phyloP scores from a whole-genome alignment of 2,113 vertebrate species.

The Halichoeres trimaculatus region DNA sequence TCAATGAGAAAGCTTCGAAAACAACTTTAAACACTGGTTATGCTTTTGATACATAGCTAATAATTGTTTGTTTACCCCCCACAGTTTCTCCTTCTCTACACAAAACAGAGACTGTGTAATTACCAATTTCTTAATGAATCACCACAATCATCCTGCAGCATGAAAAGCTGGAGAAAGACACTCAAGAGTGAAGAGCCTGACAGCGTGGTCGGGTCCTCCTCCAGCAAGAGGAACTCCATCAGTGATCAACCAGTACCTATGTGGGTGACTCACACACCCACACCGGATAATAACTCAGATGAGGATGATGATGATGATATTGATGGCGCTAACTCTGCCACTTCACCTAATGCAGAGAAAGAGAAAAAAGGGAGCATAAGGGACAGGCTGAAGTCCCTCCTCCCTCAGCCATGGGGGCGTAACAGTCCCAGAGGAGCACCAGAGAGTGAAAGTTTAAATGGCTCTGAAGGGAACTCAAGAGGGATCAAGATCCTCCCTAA shows the following conservation, averaged over 20 bases:
- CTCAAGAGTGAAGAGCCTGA: slow-evolving; percentile 28
- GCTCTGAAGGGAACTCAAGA: slow-evolving; percentile 39
- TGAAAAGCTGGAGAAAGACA: slow-evolving; percentile 59
- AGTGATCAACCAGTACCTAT: slow-evolving; percentile 42
- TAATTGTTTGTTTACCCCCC: neutral
- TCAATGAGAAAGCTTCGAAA: no score
- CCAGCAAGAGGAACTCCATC: slow-evolving; percentile 35
- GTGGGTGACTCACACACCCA: slow-evolving; percentile 71
- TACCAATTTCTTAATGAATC: slow-evolving; percentile 25
- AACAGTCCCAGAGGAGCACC: slow-evolving; percentile 52
- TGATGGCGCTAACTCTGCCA: slow-evolving; percentile 37
- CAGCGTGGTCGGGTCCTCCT: slow-evolving; percentile 27
- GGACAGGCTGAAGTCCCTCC: slow-evolving; percentile 54
- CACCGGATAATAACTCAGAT: slow-evolving; percentile 31
- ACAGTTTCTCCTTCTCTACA: slow-evolving; percentile 10
- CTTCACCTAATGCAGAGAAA: slow-evolving; percentile 26
- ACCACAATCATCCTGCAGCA: slow-evolving; percentile 26
- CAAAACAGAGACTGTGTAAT: slow-evolving; percentile 9
- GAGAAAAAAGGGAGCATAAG: slow-evolving; percentile 48
- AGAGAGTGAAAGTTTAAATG: slow-evolving; percentile 9
- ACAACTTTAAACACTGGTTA: no score
- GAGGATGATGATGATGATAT: slow-evolving; percentile 18
- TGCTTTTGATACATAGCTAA: neutral
- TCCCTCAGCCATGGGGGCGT: slow-evolving; percentile 73
- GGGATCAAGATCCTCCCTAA: slow-evolving; percentile 67